These are phyloP conservation scores for Tinamus guttatus DNA, from an alignment of 2,113 vertebrate genomes.

Conservation along the genomic window DNA sequence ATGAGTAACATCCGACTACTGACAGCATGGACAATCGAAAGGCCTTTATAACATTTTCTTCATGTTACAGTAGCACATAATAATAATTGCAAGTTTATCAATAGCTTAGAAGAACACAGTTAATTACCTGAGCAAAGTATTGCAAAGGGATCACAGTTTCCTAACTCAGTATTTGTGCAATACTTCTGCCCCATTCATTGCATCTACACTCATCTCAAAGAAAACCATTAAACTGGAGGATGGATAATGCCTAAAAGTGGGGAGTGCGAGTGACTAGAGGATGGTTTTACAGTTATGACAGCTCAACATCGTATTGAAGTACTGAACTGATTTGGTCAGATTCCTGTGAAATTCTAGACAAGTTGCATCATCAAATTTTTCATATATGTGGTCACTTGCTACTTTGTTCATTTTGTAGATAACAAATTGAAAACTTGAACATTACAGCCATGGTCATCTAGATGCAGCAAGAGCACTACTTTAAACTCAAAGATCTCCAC, in stretches of 20 bases:
- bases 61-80: neutral
- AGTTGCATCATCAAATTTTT: neutral
- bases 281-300: neutral
- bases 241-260: fast-evolving
- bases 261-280: neutral
- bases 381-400: fast-evolving
- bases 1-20: neutral
- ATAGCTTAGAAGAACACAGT: neutral
- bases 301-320: neutral
- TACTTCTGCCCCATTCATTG: neutral
- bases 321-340: neutral
- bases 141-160: neutral
- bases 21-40: neutral
- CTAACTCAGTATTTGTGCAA: neutral
- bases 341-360: neutral
- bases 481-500: neutral
- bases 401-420: neutral
- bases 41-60: neutral
- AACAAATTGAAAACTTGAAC: neutral
- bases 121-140: neutral
- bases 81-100: neutral
- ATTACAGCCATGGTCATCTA: neutral
- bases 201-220: neutral
- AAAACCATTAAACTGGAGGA: neutral
- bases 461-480: neutral